Base-by-base conservation (phyloP, 2,113 vertebrate species). In the Menura novaehollandiae region DNA sequence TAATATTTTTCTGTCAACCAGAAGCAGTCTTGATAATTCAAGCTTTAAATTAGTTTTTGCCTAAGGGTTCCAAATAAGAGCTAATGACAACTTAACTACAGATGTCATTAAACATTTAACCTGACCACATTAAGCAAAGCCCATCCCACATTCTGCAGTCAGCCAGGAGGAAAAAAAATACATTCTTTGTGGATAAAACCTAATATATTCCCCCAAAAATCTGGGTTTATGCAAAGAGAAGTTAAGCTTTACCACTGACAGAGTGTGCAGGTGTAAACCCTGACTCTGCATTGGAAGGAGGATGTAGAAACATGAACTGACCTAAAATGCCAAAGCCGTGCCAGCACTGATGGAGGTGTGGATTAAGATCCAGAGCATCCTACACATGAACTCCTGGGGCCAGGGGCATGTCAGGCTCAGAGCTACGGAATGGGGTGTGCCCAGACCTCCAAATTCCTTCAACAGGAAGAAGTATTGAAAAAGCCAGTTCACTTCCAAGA, bases 41-140 rank as follows among this genome's bases (percentile, higher is more conserved):
- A 71, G 62, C 68, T 96, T 91, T 82, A 96, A 95, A 93, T 97
- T 83, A 95, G 85, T 83, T 80, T 91, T 93, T 92, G 91, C 93
- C 90, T 77, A 71, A 58, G 84, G 90, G n/a, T 51, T 91, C 53
- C 62, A 88, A 94, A 90, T 46, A 91, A 64, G 51, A 95, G 73
- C 90, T 95, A 96, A 95, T 90, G 91, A 91, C 88, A 97, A 87
- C 58, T 96, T 95, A 33, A 43, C 91, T 96, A 74, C 41, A 87
- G 67, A 77, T 71, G 30, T 68, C 83, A 93, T 96, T 94, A 97
- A 95, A 84, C 68, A 87, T 94, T 91, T 81, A 94, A 90, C 95
- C 84, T 91, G 91, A 86, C 26, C 78, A 66, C 56, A 84, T 83
- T 74, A 85, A 66, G 30, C 56, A 69, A 94, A 94, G 64, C 56